These are phyloP conservation scores for Eupithecia dodoneata DNA, from an alignment of 2,888 invertebrate species.

Conservation along the genomic window DNA sequence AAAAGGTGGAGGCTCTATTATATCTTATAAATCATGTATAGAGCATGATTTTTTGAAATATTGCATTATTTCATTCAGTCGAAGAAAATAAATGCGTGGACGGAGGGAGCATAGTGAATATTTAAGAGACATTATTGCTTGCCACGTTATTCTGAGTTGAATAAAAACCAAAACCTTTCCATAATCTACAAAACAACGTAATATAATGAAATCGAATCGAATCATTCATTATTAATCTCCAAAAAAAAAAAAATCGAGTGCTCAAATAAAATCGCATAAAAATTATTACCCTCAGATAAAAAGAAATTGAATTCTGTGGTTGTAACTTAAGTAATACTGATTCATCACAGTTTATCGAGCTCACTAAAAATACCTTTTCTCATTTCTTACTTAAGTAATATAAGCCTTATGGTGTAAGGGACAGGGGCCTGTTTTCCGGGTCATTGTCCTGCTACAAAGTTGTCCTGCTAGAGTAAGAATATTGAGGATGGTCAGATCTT, in stretches of 20 bases:
- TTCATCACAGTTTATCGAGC: conserved; percentile 25
- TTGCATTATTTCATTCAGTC: too few species aligned
- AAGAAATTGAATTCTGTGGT: conserved; percentile 8
- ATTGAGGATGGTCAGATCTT: background rate
- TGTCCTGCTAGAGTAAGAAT: conserved; percentile 22
- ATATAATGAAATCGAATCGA: background rate
- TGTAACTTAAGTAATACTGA: conserved; percentile 10
- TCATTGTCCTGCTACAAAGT: conserved; percentile 29
- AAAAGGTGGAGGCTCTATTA: too few species aligned
- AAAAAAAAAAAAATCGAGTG: conserved; percentile 5
- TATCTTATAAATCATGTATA: too few species aligned
- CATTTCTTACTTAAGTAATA: background rate
- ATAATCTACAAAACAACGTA: background rate
- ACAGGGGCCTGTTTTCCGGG: conserved; percentile 34
- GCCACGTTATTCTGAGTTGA: background rate
- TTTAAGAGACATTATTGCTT: too few species aligned
- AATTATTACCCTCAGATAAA: conserved; percentile 10
- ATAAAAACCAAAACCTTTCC: background rate
- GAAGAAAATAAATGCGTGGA: too few species aligned
- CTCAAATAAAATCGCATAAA: conserved; percentile 23
- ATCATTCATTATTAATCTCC: background rate
- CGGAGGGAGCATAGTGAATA: too few species aligned
- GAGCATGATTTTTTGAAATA: too few species aligned
- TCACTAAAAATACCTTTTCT: background rate
- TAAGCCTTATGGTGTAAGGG: conserved; percentile 17